Conservation (phyloP, 2,888 invertebrate species). For the Criorhina ranunculi region DNA sequence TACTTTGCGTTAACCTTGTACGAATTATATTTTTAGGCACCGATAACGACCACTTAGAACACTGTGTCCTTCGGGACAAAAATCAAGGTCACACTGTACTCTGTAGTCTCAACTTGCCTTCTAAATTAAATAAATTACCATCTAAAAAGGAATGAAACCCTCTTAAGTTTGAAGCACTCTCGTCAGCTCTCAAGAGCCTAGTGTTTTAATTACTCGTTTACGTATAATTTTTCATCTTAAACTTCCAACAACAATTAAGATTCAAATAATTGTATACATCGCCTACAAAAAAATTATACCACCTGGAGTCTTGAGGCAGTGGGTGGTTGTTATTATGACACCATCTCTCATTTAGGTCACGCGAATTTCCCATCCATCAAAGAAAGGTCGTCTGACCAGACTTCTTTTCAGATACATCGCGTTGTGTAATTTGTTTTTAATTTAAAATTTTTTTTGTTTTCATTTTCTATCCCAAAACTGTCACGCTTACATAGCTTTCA, state of each 20-base stretch:
- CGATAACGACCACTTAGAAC: too few species aligned
- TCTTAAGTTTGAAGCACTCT: background rate
- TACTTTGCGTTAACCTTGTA: too few species aligned
- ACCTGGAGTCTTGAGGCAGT: background rate
- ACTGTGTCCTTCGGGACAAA: too few species aligned
- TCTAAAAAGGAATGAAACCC: background rate
- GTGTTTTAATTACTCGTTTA: background rate
- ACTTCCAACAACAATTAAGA: background rate
- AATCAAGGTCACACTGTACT: too few species aligned
- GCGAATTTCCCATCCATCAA: slow-evolving; percentile 62
- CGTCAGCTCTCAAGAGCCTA: background rate
- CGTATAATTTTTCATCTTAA: background rate
- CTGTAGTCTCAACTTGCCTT: too few species aligned
- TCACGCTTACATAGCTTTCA: slow-evolving; percentile 38
- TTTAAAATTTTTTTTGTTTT: background rate
- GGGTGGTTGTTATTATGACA: slow-evolving; percentile 42
- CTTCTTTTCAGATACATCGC: slow-evolving; percentile 6
- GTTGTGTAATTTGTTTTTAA: slow-evolving; percentile 45
- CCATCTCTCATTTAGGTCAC: slow-evolving; percentile 46
- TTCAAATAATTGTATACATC: slow-evolving; percentile 8
- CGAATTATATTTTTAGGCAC: too few species aligned
- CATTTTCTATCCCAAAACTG: slow-evolving; percentile 11
- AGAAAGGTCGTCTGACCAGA: slow-evolving; percentile 48
- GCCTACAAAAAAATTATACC: slow-evolving; percentile 6
- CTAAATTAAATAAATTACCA: too few species aligned